Evolutionary conservation across 1,140 invertebrate genomes (phyloP), one percentile per base, ranked within the genome.

Genomic region (Drosophila hydei): DNA sequence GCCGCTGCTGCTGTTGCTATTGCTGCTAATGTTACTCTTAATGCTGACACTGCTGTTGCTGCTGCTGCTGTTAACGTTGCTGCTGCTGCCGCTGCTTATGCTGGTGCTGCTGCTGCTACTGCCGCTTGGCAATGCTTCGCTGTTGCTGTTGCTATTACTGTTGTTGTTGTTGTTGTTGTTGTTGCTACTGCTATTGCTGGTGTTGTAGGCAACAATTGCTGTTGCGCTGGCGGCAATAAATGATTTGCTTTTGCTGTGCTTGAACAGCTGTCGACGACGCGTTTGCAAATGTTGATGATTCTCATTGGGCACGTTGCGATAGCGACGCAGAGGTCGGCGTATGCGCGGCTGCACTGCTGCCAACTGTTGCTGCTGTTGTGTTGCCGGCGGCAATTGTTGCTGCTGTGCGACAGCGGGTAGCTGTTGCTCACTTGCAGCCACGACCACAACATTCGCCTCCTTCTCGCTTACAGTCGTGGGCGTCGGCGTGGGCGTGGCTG

Each of bases 241-340:
- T 7, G 84, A 77, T 38, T 77, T 88, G 9, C 47, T 38, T 1
- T 74, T 85, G 21, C 14, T 50, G 9, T 63, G 75, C 65, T 79
- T 84, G 4, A 87, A 87, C 16, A 81, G 52, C 38, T 88, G 83
- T 0, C 83, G 81, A 0, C 69, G 72, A 1, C 78, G 84, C 9
- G 78, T 88, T 30, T 88, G 81, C 81, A 88, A 78, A 45, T 89
- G 78, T 18, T 77, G 77, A 12, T 87, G 84, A 67, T 90, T 90
- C 61, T 90, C 88, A n/a, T 90, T 90, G 45, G 88, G 88, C 9
- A 90, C 84, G 48, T 90, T 90, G n/a, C 76, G 79, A 62, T 80
- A 89, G 4, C 79, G 73, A 23, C 84, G 84, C 76, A 89, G 72
- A 9, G 79, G 79, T 0, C 76, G 79, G 1, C 36, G 14, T 8